These are phyloP conservation scores for Drosophila jambulina DNA, from an alignment of 1,140 invertebrate species.

Conservation along the genomic window DNA sequence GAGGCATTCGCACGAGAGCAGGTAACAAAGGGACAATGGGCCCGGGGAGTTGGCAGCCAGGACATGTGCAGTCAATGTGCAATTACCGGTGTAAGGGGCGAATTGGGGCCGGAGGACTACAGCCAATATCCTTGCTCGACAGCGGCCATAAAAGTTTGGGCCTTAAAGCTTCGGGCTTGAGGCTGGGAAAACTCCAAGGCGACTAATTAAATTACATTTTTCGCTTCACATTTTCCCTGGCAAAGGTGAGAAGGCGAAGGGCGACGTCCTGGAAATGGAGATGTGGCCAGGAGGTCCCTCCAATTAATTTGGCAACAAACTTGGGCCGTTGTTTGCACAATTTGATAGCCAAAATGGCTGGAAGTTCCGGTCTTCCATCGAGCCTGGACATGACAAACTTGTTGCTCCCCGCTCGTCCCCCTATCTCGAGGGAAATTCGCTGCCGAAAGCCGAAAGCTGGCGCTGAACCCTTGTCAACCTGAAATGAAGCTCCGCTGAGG, in stretches of 20 bases:
- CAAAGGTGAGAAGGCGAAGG: slow-evolving; percentile 27
- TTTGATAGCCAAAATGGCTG: slow-evolving; percentile 62
- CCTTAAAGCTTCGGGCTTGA: slow-evolving; percentile 5
- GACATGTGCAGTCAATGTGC: slow-evolving; percentile 65
- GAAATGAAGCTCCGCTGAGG: slow-evolving; percentile 61
- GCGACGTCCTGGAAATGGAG: background rate
- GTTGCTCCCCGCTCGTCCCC: slow-evolving; percentile 40
- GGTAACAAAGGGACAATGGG: slow-evolving; percentile 67
- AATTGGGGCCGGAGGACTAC: slow-evolving; percentile 10
- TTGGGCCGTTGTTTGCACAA: slow-evolving; percentile 68
- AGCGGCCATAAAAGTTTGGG: slow-evolving; percentile 65
- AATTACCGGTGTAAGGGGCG: slow-evolving; percentile 49
- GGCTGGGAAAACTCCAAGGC: background rate
- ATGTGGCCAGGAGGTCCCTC: slow-evolving; percentile 32
- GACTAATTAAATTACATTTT: slow-evolving; percentile 64
- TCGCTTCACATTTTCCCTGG: slow-evolving; percentile 10
- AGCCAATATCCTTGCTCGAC: slow-evolving; percentile 42
- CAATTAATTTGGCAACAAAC: slow-evolving; percentile 76
- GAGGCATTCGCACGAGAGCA: slow-evolving; percentile 67
- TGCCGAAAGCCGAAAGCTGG: slow-evolving; percentile 14
- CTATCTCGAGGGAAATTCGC: slow-evolving; percentile 24
- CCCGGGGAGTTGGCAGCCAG: slow-evolving; percentile 18
- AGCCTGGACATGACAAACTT: slow-evolving; percentile 50
- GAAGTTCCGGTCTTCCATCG: slow-evolving; percentile 15
- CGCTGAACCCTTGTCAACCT: slow-evolving; percentile 68